Evolutionary conservation across 2,888 invertebrate genomes (phyloP), one percentile per base, ranked within the genome.

Genomic region (Melanotus villosus): DNA sequence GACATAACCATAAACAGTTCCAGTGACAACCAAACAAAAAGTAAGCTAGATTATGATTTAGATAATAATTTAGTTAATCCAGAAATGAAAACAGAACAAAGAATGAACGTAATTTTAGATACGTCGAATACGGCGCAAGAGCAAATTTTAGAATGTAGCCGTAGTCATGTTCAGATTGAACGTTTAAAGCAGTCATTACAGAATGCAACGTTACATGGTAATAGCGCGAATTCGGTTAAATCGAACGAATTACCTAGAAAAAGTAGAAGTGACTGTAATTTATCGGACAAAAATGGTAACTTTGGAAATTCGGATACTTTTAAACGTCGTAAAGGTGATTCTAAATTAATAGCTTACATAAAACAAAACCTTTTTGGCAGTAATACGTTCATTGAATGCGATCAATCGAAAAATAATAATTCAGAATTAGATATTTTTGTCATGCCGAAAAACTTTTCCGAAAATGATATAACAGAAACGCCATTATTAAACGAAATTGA

Each of bases 1-100:
- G 45, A 45, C 26, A 23, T 58, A 65, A 47, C 32, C 18, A 19
- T 43, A 19, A 34, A 12, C 26, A 47, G 59, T 45, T 47, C 45
- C 45, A 45, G 32, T 26, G 34, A 32, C 30, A 60, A 60, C 47
- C 32, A 45, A 60, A 60, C 26, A 21, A 58, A 65, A 65, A 65
- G 65, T 65, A 65, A 65, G 65, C 65, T 59, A 58, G 38, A 50
- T 30, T 21, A 12, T 7, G 56, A 32, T 64, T 14, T 57, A 19
- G 45, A 45, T 45, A 18, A n/a, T 45, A 21, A n/a, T 45, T 19
- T 21, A 45, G n/a, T 21, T 7, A 45, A 6, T 2, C 10, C 19
- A 45, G n/a, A 2, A 5, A 10, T 45, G 21, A 45, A 21, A 45
- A 16, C 12, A 14, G 6, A 45, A 3, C n/a, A n/a, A 45, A 45